Evolutionary conservation across 2,797 vertebrate genomes (phyloP).

Genomic region (Xerus rutilus): DNA sequence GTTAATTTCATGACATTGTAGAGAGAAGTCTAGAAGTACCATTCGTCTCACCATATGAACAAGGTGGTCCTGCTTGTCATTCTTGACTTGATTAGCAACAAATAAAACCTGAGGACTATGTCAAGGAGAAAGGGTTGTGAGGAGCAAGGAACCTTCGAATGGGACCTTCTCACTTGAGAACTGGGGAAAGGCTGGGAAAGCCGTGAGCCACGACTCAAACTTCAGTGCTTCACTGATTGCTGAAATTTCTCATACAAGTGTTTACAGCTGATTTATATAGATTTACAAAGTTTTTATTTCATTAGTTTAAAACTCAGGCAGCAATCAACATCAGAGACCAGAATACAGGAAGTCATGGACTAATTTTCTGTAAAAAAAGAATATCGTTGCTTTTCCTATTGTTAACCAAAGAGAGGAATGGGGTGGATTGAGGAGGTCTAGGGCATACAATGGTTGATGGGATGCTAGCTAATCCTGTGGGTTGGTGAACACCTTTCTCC

Average conservation of each 20-base stretch:
- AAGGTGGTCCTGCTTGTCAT: slow-evolving; percentile 57
- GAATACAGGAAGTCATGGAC: slow-evolving; percentile 43
- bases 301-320: slow-evolving; percentile 43
- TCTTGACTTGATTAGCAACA: slow-evolving; percentile 75
- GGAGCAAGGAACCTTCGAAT: slow-evolving; percentile 61
- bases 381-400: slow-evolving; percentile 40
- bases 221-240: neutral
- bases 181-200: slow-evolving; percentile 56
- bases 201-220: slow-evolving; percentile 27
- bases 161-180: slow-evolving; percentile 65
- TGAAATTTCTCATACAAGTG: slow-evolving; percentile 62
- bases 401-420: slow-evolving; percentile 67
- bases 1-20: slow-evolving; percentile 72
- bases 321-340: slow-evolving; percentile 50
- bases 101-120: slow-evolving; percentile 78
- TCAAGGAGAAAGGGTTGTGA: slow-evolving; percentile 55
- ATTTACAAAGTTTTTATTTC: slow-evolving; percentile 12
- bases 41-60: slow-evolving; percentile 58
- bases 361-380: slow-evolving; percentile 14
- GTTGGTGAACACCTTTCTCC: slow-evolving; percentile 71
- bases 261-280: neutral
- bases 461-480: slow-evolving; percentile 69
- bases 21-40: slow-evolving; percentile 69
- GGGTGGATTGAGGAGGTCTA: slow-evolving; percentile 62
- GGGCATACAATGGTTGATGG: slow-evolving; percentile 19